A percentile compares a stretch with the other conserved stretches of the same genome.
Conservation (phyloP, 2,113 vertebrate species). For the Grallaria varia region DNA sequence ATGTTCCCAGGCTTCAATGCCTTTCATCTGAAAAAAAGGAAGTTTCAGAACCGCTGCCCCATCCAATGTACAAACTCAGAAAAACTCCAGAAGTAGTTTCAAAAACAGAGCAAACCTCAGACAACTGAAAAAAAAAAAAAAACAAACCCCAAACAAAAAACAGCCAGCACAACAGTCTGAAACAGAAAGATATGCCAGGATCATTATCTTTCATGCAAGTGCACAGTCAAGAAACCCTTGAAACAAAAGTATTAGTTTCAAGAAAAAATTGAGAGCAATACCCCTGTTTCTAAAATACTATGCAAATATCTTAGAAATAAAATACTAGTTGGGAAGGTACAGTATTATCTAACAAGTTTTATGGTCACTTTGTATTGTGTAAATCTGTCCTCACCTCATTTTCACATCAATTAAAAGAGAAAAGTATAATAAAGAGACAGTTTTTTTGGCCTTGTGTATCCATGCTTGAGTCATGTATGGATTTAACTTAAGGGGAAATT, state of each 20-base stretch:
- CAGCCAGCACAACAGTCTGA: neutral
- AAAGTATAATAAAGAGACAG: neutral
- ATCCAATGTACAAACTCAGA: neutral
- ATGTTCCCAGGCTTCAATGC: neutral
- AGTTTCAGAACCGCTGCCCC: neutral
- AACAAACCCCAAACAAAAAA: neutral
- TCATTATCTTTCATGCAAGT: neutral
- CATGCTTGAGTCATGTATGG: neutral
- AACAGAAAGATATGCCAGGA: neutral
- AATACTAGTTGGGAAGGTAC: neutral
- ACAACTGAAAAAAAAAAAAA: neutral
- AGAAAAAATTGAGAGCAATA: neutral
- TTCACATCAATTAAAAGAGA: conserved; percentile 22
- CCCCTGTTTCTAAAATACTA: neutral
- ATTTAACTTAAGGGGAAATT: neutral
- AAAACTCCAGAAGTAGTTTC: neutral
- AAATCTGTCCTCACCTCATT: neutral
- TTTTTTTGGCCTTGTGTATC: conserved; percentile 22
- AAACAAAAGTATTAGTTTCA: neutral
- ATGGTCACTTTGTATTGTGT: neutral
- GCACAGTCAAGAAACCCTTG: neutral
- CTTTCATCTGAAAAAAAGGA: neutral
- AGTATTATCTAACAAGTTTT: neutral
- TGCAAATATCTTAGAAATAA: neutral
- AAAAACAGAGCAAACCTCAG: neutral